Conservation (phyloP, 2,113 vertebrate genomes). For the Megaceryle torquata region DNA sequence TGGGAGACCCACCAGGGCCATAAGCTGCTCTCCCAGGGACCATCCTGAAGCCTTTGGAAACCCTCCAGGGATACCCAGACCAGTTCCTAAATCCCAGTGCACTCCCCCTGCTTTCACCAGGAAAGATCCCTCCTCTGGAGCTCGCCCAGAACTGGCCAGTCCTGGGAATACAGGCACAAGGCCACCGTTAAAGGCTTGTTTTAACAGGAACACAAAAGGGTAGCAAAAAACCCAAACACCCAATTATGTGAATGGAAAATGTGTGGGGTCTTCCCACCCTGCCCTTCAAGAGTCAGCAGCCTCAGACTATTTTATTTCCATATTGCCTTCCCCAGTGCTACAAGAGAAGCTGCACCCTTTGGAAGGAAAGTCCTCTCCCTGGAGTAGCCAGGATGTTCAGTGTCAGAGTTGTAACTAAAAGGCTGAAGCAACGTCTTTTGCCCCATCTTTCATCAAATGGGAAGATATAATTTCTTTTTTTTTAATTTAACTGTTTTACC, state of each 20-base stretch:
- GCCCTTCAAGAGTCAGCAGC: neutral
- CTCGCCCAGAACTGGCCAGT: neutral
- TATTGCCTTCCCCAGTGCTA: neutral
- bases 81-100: neutral
- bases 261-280: accelerated
- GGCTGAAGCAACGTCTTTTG: neutral
- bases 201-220: neutral
- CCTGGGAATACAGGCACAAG: neutral
- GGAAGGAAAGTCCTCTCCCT: neutral
- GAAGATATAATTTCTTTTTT: neutral
- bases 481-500: neutral
- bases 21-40: neutral
- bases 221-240: neutral
- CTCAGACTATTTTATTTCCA: neutral
- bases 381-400: neutral
- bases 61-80: neutral
- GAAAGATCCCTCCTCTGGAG: neutral
- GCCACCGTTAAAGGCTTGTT: neutral
- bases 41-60: neutral
- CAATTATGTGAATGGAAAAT: neutral
- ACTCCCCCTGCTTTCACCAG: neutral
- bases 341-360: neutral
- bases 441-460: neutral
- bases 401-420: neutral
- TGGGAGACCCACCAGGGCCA: accelerated